Percentiles rank a stretch among this genome's conserved stretches.
These are phyloP conservation scores for Dione vanillae DNA, from an alignment of 2,888 invertebrate species.

Conservation along the genomic window DNA sequence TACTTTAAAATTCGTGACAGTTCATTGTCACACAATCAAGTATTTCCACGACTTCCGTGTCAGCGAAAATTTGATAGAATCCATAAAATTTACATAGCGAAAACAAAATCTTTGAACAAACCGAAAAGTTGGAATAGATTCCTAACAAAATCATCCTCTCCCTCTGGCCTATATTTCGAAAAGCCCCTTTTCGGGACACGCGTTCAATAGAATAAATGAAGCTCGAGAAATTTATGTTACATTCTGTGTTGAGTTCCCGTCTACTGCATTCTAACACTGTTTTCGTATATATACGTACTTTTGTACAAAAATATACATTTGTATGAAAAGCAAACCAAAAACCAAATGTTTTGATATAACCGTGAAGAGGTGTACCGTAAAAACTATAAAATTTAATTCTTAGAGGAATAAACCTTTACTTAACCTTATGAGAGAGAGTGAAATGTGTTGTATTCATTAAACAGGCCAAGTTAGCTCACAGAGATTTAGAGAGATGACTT, in stretches of 20 bases:
- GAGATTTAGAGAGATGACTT: no score
- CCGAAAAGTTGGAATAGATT: constrained; percentile 30
- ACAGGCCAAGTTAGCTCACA: no score
- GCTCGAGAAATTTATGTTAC: constrained; percentile 72
- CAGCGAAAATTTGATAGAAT: constrained; percentile 28
- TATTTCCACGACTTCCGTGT: neutral
- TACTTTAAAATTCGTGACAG: neutral
- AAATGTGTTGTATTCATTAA: no score
- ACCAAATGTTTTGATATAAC: neutral
- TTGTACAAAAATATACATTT: neutral
- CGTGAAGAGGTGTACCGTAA: no score
- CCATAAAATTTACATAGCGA: constrained; percentile 46
- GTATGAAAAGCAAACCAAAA: neutral
- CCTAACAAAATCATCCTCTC: constrained; percentile 38
- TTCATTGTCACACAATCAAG: constrained; percentile 7
- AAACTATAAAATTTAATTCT: no score
- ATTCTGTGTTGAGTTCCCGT: constrained; percentile 53
- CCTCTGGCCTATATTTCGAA: constrained; percentile 57
- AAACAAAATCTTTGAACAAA: constrained; percentile 37
- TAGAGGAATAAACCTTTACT: no score
- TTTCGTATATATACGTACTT: constrained; percentile 6
- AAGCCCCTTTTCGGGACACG: constrained; percentile 54
- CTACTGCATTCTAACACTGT: constrained; percentile 47
- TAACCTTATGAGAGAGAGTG: no score
- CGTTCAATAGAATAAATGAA: constrained; percentile 76